Evolutionary conservation across 2,797 vertebrate genomes (phyloP).

Genomic region (Falco naumanni): DNA sequence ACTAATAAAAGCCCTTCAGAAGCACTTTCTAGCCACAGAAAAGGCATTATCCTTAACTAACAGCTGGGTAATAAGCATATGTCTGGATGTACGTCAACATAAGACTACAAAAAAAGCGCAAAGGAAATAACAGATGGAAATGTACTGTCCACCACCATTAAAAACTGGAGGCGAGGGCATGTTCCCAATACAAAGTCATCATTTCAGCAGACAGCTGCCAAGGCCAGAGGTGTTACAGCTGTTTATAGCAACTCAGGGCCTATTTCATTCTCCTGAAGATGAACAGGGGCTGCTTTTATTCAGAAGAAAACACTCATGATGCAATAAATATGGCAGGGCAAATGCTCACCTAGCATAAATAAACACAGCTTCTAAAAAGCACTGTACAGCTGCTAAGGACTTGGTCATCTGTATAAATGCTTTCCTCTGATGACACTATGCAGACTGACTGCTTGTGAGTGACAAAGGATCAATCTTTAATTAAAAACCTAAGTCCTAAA

Average conservation of each 20-base stretch:
- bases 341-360: neutral
- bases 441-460: neutral
- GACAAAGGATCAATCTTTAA: constrained; percentile 32
- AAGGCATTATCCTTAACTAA: neutral
- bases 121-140: constrained; percentile 31
- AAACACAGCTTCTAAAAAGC: neutral
- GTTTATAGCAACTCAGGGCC: neutral
- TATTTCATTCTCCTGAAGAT: neutral
- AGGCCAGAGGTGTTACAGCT: constrained; percentile 32
- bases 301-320: neutral
- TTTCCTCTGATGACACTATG: neutral
- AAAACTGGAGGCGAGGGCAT: neutral
- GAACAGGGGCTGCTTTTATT: neutral
- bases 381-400: neutral
- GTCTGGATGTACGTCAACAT: neutral
- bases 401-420: neutral
- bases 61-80: neutral
- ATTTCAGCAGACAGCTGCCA: constrained; percentile 18
- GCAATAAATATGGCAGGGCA: neutral
- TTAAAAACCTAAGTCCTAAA: neutral
- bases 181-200: neutral
- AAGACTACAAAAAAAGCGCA: neutral
- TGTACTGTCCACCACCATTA: neutral
- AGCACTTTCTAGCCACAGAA: neutral
- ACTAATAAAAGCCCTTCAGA: neutral